Percentiles rank a stretch among this genome's conserved stretches.
Conservation (phyloP, 2,888 invertebrate species). For the Arge pagana region DNA sequence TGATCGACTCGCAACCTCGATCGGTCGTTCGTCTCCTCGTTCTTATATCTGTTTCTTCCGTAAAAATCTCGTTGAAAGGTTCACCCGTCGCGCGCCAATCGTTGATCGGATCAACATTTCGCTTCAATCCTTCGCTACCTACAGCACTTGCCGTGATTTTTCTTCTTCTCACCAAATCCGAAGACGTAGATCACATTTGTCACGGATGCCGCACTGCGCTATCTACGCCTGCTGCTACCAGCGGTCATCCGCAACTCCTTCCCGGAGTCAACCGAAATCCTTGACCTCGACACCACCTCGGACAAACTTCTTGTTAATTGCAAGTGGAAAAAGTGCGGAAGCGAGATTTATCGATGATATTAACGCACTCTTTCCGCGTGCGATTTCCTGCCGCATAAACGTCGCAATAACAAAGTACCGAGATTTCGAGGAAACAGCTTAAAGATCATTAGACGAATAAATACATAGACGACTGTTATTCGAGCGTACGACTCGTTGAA, state of each 20-base stretch:
- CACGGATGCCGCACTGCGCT: conserved; percentile 36
- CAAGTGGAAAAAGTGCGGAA: too few relatives aligned
- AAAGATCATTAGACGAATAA: conserved; percentile 16
- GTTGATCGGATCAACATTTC: conserved; percentile 21
- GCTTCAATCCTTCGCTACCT: conserved; percentile 40
- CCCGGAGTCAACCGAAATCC: conserved; percentile 7
- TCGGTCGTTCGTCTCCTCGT: too few relatives aligned
- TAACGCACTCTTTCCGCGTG: too few relatives aligned
- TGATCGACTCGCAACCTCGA: too few relatives aligned
- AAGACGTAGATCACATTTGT: conserved; percentile 47
- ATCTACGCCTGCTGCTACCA: conserved; percentile 39
- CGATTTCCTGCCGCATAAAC: too few relatives aligned
- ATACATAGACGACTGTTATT: conserved; percentile 16
- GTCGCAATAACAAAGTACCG: too few relatives aligned
- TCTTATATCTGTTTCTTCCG: too few relatives aligned
- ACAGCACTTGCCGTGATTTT: conserved; percentile 27
- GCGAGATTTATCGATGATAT: too few relatives aligned
- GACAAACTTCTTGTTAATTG: too few relatives aligned
- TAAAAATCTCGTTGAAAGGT: too few relatives aligned
- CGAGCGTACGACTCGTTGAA: conserved; percentile 4
- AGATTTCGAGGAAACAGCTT: conserved; percentile 10
- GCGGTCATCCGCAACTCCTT: conserved; percentile 34
- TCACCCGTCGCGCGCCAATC: too few relatives aligned
- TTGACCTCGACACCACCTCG: too few relatives aligned
- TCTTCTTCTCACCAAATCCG: conserved; percentile 22